These are phyloP conservation scores for Cryptocheilus praepositus DNA, from an alignment of 2,888 invertebrate genomes.

Conservation along the genomic window DNA sequence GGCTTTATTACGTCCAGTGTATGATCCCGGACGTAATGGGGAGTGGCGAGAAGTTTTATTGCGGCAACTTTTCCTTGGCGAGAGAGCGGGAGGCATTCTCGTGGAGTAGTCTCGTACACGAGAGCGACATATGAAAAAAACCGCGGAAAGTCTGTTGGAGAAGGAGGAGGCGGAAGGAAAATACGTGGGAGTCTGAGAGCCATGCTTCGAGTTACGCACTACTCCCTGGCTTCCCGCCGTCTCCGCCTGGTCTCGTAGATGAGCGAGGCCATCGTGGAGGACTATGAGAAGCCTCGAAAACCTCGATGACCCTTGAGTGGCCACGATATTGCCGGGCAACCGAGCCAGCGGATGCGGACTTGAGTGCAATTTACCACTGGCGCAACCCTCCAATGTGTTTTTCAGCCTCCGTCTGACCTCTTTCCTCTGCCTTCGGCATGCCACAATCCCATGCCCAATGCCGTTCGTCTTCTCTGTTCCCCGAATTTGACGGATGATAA, in stretches of 20 bases:
- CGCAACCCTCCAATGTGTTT: slow-evolving; percentile 47
- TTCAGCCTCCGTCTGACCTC: slow-evolving; percentile 51
- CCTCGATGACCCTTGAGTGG: slow-evolving; percentile 74
- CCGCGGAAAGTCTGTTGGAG: slow-evolving; percentile 38
- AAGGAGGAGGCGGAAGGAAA: slow-evolving; percentile 52
- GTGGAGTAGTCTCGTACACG: slow-evolving; percentile 2
- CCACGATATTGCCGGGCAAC: slow-evolving; percentile 72
- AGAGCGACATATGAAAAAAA: slow-evolving; percentile 50
- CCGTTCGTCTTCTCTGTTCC: neutral
- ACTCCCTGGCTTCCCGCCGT: slow-evolving; percentile 22
- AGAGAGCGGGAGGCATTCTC: slow-evolving; percentile 35
- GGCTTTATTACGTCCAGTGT: too few species aligned
- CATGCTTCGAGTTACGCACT: neutral
- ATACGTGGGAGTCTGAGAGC: slow-evolving; percentile 42
- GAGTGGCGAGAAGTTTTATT: slow-evolving; percentile 47
- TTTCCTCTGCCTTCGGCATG: slow-evolving; percentile 47
- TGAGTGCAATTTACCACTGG: slow-evolving; percentile 69
- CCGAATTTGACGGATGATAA: neutral
- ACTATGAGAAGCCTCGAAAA: slow-evolving; percentile 70
- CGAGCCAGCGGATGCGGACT: slow-evolving; percentile 63
- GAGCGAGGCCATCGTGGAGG: slow-evolving; percentile 54
- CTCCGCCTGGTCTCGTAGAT: slow-evolving; percentile 60
- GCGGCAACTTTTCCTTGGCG: slow-evolving; percentile 49
- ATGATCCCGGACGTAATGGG: neutral
- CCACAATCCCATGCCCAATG: neutral